Evolutionary conservation across 1,140 invertebrate genomes (phyloP), one percentile per base, ranked within the genome.

Genomic region (Dysdera silvatica): DNA sequence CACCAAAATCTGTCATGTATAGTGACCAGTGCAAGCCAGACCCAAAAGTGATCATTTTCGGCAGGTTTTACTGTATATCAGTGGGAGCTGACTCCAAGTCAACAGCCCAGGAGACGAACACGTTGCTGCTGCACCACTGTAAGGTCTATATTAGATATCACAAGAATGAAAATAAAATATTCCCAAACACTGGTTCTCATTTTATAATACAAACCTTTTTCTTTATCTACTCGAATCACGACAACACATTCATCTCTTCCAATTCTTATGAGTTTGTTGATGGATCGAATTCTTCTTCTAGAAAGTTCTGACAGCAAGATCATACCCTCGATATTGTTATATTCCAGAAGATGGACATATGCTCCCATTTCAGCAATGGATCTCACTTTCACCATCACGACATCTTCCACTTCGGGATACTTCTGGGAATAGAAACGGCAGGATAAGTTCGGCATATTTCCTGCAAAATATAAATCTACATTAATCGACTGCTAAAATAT

Each of bases 351-450:
- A 76, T 96, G 89, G 4, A 98, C 97, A 77, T 99, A 99, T 5
- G 96, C 96, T 62, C 97, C 97, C 95, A 99, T 99, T 80, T 99
- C 95, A 33, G 95, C 95, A 70, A 99, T 99, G 67, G 91, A 91
- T 16, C 91, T 82, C 2, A 99, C 96, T 76, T 96, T 99, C 4
- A 98, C 96, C 94, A 99, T 97, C 12, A 99, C 96, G 31, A 99
- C 95, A 85, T 99, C 97, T 71, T 99, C 96, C 32, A 97, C 84
- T 76, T 99, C 95, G 0, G 97, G 97, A 80, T 96, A 99, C 73
- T 91, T 92, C 77, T 98, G 89, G 71, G 90, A 87, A 75, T 99
- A 99, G 84, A 94, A 99, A 73, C 97, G 83, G 87, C 96, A 99
- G 45, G 90, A 87, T n/a, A n/a, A n/a, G n/a, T n/a, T n/a, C n/a